Base-by-base conservation (phyloP, 2,888 invertebrate genomes). In the Synanthedon formicaeformis region DNA sequence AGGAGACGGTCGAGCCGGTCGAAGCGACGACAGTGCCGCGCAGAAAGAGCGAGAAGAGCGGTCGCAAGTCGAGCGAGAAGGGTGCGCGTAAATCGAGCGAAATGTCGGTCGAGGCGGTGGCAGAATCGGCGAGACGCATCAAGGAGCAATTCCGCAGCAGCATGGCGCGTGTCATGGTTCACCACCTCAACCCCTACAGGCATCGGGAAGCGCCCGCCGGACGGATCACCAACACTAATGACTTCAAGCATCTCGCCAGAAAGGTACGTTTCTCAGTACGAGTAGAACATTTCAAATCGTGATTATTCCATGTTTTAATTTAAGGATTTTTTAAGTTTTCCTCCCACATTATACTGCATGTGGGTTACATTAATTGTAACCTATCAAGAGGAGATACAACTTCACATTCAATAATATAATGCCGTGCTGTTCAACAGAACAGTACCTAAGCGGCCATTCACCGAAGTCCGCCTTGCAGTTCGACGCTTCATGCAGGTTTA, bases 161-260 rank as follows among this genome's bases (percentile, higher is more conserved):
- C 65, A 93, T 93, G 91, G 93, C 94, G 12, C 90, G 92, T 50
- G 93, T 94, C 27, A 94, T 96, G 88, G 95, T 96, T 59, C 91
- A 93, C 55, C 94, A 94, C 69, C 90, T 98, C 55, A 96, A 95
- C 81, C 95, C 95, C 0, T 98, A 95, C 81, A 89, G 96, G 53
- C 95, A 94, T 69, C 91, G 93, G 0, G 94, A 93, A 60, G 98
- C 97, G 67, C 91, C 91, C 62, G 88, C 92, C 57, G 98, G 96
- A 0, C 89, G 94, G 62, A 98, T 99, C 64, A 92, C 92, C 2
- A 93, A 91, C 69, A 96, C 94, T 0, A 95, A 96, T 50, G 98
- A 98, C 78, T 96, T 98, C 78, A 97, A 97, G 75, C 96, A 97
- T 84, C 89, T 98, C 53, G 97, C 97, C 3, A 90, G 96, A 81